Evolutionary conservation across 1,140 invertebrate species (phyloP), one percentile per base, ranked within the genome.

Genomic region (Camponotus floridanus): DNA sequence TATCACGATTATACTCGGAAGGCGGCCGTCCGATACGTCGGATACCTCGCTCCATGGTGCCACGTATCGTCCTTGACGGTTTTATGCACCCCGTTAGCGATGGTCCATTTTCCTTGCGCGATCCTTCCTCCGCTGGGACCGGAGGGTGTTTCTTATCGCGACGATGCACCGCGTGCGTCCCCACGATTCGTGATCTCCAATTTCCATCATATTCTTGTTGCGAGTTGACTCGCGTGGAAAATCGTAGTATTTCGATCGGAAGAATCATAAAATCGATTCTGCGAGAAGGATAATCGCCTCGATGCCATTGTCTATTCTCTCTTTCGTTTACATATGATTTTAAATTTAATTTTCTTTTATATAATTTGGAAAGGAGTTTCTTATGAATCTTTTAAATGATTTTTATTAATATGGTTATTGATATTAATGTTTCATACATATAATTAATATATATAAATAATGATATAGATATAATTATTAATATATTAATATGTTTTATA

Each of bases 1-100:
- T 92, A 92, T 93, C 91, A 93, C 90, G 92, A 93, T 94, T 93
- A 93, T 93, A 92, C 74, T 91, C 86, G 91, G 89, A 93, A 91
- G 92, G 86, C 76, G 92, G 85, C 78, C 55, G 90, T 78, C 89
- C 92, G 89, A 93, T 93, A 92, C 90, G 92, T 93, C 89, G 91
- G 31, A 33, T 26, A 26, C 26, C 45, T 71, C 85, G 61, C 86
- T 81, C 26, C 26, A 85, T 84, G 85, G 74, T 83, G 81, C 79
- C 87, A 86, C 87, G 87, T 92, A 92, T 89, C 90, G 86, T 71
- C 21, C 76, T 86, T 79, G 91, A 91, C 90, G 90, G 89, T 93
- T 93, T 93, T 94, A 94, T 94, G 91, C 92, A 90, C 89, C 74
- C 71, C 85, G 88, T 92, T 91, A 91, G 80, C 86, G 90, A 91